Conservation (phyloP, 2,888 invertebrate genomes). For the Tribolium freemani region DNA sequence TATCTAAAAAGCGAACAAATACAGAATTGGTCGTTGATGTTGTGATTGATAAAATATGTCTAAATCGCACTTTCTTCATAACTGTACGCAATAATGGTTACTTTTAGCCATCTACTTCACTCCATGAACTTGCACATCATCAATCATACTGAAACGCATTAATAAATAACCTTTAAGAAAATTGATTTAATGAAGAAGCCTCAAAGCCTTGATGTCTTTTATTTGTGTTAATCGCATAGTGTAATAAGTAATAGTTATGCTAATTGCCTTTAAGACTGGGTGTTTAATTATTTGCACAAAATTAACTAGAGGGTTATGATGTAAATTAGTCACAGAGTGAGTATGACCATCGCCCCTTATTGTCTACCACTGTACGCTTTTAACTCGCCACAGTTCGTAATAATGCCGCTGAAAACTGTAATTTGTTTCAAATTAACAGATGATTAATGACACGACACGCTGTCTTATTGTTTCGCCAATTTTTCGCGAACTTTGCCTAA, state of each 20-base stretch:
- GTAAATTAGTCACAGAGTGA: constrained; percentile 15
- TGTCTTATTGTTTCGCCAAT: constrained; percentile 29
- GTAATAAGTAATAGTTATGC: constrained; percentile 10
- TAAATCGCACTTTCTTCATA: background rate
- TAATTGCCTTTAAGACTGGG: constrained; percentile 15
- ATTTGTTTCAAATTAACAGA: constrained; percentile 37
- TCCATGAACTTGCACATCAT: constrained; percentile 35
- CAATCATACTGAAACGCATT: constrained; percentile 42
- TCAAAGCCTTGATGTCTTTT: constrained; percentile 27
- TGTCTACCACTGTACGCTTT: background rate
- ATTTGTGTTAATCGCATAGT: constrained; percentile 33
- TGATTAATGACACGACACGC: constrained; percentile 27
- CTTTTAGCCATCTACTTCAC: constrained; percentile 16
- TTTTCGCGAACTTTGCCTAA: constrained; percentile 24
- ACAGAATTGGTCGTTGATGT: background rate
- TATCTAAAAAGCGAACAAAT: constrained; percentile 13
- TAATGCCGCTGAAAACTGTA: constrained; percentile 37
- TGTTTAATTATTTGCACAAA: background rate
- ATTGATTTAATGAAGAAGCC: constrained; percentile 44
- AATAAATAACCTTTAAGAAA: constrained; percentile 46
- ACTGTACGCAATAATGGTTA: constrained; percentile 20
- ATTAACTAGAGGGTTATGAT: background rate
- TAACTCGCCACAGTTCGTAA: constrained; percentile 18
- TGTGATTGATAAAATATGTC: background rate
- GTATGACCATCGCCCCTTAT: constrained; percentile 12